Conservation (phyloP, 2,113 vertebrate species). For the Chaetura pelagica region DNA sequence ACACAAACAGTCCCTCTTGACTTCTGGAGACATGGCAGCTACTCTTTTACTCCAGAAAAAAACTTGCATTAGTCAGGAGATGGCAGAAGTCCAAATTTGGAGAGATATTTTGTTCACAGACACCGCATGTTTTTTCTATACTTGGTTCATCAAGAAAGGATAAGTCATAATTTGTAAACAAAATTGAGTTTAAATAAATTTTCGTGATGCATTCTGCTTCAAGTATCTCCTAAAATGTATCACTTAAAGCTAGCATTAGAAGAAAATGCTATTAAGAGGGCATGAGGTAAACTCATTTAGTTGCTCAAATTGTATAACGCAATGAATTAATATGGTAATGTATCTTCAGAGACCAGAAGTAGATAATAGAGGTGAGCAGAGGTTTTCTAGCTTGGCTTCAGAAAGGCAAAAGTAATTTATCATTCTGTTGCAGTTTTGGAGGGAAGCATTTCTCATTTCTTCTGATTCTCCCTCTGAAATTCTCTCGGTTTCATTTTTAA, state of each 20-base stretch:
- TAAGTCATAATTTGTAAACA: conserved; percentile 76
- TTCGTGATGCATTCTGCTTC: conserved; percentile 72
- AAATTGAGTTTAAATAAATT: conserved; percentile 80
- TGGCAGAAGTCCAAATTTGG: background rate
- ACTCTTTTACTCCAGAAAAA: background rate
- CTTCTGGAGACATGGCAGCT: background rate
- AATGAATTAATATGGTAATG: conserved; percentile 84
- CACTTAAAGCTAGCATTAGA: conserved; percentile 77
- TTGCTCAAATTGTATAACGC: conserved; percentile 78
- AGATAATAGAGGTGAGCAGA: conserved; percentile 84
- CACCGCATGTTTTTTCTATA: background rate
- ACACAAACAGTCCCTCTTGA: background rate
- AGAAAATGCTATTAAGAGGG: conserved; percentile 80
- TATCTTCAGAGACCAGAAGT: conserved; percentile 78
- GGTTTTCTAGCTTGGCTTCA: conserved; percentile 73
- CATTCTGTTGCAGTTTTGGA: conserved; percentile 74
- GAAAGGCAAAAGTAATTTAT: conserved; percentile 81
- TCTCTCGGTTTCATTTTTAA: conserved; percentile 40
- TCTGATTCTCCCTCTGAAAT: conserved; percentile 40
- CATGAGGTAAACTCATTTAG: conserved; percentile 80
- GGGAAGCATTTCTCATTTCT: conserved; percentile 76
- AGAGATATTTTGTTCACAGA: background rate
- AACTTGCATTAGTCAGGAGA: background rate
- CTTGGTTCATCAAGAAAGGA: conserved; percentile 68
- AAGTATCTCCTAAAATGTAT: conserved; percentile 68